Conservation (phyloP, 2,888 invertebrate genomes). For the Agapostemon virescens region DNA sequence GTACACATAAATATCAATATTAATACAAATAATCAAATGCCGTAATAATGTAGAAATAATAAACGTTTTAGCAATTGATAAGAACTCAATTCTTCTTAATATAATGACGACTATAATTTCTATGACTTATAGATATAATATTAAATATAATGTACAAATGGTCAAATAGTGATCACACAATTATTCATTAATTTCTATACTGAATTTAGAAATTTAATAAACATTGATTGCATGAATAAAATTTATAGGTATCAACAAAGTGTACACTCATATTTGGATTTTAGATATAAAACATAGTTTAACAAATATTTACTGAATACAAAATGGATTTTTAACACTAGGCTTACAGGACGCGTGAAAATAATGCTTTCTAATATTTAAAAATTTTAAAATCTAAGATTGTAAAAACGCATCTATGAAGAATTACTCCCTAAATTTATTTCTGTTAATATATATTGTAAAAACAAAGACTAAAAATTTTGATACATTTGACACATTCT, state of each 20-base stretch:
- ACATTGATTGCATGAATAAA: not conserved
- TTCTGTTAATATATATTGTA: too few species aligned
- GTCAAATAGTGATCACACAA: not conserved
- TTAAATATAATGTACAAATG: not conserved
- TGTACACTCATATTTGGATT: not conserved
- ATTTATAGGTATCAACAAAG: not conserved
- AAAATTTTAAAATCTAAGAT: too few species aligned
- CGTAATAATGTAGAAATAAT: not conserved
- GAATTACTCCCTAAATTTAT: too few species aligned
- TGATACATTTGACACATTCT: too few species aligned
- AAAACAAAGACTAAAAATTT: too few species aligned
- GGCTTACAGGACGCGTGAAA: too few species aligned
- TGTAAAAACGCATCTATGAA: too few species aligned
- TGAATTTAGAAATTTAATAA: not conserved
- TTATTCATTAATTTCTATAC: not conserved
- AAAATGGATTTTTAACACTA: not conserved
- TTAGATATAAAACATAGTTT: not conserved
- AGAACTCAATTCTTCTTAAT: not conserved
- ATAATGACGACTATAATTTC: not conserved
- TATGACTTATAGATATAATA: not conserved
- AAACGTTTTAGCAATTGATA: not conserved
- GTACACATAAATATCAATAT: not conserved
- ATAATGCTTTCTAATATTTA: too few species aligned
- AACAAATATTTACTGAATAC: not conserved
- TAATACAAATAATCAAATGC: constrained; percentile 5